Percentiles rank a stretch among this genome's conserved stretches.
Evolutionary conservation across 2,888 invertebrate species (phyloP).

Genomic region (Oscheius onirici): DNA sequence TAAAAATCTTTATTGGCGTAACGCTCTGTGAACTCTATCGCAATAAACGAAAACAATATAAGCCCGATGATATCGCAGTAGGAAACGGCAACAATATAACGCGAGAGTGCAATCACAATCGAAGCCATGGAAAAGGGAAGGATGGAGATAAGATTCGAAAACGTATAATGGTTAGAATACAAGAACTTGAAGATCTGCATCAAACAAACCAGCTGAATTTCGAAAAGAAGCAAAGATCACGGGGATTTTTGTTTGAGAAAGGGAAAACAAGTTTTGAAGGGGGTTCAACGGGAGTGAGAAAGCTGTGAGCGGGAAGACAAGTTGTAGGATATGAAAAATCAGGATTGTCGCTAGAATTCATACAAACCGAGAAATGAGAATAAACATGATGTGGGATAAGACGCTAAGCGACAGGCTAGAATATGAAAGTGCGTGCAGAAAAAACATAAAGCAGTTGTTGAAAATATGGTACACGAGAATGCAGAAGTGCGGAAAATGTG

Average conservation of each 20-base stretch:
- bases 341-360: not conserved
- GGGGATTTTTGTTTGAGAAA: not conserved
- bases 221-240: constrained; percentile 4
- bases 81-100: too few species aligned
- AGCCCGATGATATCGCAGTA: too few species aligned
- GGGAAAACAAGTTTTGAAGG: too few species aligned
- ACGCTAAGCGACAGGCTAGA: not conserved
- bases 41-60: too few species aligned
- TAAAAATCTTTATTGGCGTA: constrained; percentile 12
- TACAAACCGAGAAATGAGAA: not conserved
- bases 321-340: not conserved
- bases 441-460: not conserved
- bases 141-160: too few species aligned
- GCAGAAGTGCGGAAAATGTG: not conserved
- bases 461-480: not conserved
- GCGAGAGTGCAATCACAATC: too few species aligned
- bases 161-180: not conserved
- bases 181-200: constrained; percentile 6
- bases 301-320: too few species aligned
- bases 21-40: not conserved
- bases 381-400: not conserved
- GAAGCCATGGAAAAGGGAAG: too few species aligned
- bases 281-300: too few species aligned
- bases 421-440: not conserved
- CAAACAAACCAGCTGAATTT: constrained; percentile 1